These are phyloP conservation scores for Hemitrygon akajei DNA, from an alignment of 2,797 vertebrate species.

Conservation along the genomic window DNA sequence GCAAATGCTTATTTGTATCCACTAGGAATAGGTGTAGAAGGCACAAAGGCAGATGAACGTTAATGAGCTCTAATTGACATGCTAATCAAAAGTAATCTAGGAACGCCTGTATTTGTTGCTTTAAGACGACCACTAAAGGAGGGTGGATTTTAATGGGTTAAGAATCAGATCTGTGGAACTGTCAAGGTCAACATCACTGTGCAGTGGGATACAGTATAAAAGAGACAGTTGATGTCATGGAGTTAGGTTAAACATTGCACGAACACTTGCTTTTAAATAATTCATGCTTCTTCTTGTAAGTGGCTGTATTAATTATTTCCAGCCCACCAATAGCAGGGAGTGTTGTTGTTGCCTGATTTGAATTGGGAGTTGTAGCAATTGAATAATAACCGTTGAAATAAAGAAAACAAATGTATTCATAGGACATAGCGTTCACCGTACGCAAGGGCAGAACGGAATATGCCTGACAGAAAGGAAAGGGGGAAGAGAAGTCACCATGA, in stretches of 20 bases:
- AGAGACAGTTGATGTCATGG: slow-evolving; percentile 10
- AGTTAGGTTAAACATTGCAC: slow-evolving; percentile 56
- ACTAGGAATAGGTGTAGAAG: not conserved
- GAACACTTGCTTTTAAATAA: slow-evolving; percentile 67
- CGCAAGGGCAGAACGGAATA: slow-evolving; percentile 58
- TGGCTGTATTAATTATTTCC: slow-evolving; percentile 63
- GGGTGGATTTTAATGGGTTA: slow-evolving; percentile 10
- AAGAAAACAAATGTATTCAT: slow-evolving; percentile 36
- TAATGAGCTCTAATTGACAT: not conserved
- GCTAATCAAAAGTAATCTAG: not conserved
- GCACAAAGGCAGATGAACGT: not conserved
- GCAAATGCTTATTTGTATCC: not conserved
- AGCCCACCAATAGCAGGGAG: slow-evolving; percentile 42
- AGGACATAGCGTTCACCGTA: slow-evolving; percentile 38
- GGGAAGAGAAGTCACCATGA: slow-evolving; percentile 63
- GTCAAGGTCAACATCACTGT: slow-evolving; percentile 33
- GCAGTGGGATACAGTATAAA: slow-evolving; percentile 17
- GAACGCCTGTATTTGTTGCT: not conserved
- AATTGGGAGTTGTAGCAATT: slow-evolving; percentile 28
- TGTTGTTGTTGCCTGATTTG: slow-evolving; percentile 33
- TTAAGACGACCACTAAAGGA: not conserved
- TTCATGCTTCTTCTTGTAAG: slow-evolving; percentile 60
- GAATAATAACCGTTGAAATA: slow-evolving; percentile 38
- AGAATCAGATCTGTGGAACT: slow-evolving; percentile 19
- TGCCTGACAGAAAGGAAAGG: slow-evolving; percentile 56